A percentile compares a stretch with the other conserved stretches of the same genome.
These are phyloP conservation scores for Fistularia tabacaria DNA, from an alignment of 2,797 vertebrate species.

Conservation along the genomic window DNA sequence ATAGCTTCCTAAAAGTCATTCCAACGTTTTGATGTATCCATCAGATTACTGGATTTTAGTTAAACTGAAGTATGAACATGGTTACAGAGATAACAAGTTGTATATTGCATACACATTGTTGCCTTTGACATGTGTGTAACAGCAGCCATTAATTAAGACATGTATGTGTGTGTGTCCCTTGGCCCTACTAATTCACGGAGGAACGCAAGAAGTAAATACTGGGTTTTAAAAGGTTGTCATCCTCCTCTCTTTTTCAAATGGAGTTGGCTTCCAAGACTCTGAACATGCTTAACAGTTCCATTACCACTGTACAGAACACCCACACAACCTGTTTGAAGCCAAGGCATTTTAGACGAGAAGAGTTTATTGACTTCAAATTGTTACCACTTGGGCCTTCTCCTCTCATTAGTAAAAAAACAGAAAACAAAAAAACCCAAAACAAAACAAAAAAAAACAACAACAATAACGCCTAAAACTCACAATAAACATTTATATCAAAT, in stretches of 20 bases:
- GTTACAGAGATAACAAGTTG: too few relatives aligned
- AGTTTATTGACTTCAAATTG: slow-evolving; percentile 82
- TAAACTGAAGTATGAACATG: too few relatives aligned
- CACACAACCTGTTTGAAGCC: slow-evolving; percentile 70
- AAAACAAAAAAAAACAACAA: slow-evolving; percentile 3
- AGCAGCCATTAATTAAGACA: not conserved
- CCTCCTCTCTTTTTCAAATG: slow-evolving; percentile 50
- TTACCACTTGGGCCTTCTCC: slow-evolving; percentile 67
- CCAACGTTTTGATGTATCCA: too few relatives aligned
- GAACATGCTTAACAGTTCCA: slow-evolving; percentile 67
- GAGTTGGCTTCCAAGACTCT: slow-evolving; percentile 55
- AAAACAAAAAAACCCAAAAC: slow-evolving; percentile 6
- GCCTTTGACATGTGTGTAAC: not conserved
- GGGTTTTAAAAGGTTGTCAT: slow-evolving; percentile 63
- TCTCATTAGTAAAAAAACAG: slow-evolving; percentile 22
- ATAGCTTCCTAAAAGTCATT: too few relatives aligned
- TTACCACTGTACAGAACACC: slow-evolving; percentile 66
- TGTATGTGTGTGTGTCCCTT: slow-evolving; percentile 46
- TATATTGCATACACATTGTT: not conserved
- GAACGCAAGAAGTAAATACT: slow-evolving; percentile 27
- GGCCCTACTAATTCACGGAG: not conserved
- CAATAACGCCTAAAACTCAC: not conserved
- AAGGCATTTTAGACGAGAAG: slow-evolving; percentile 62
- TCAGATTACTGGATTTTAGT: not conserved
- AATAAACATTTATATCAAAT: slow-evolving; percentile 22